Base-by-base conservation (phyloP, 92 coral and sea anemone genomes). In the Phenganax subtilis region DNA sequence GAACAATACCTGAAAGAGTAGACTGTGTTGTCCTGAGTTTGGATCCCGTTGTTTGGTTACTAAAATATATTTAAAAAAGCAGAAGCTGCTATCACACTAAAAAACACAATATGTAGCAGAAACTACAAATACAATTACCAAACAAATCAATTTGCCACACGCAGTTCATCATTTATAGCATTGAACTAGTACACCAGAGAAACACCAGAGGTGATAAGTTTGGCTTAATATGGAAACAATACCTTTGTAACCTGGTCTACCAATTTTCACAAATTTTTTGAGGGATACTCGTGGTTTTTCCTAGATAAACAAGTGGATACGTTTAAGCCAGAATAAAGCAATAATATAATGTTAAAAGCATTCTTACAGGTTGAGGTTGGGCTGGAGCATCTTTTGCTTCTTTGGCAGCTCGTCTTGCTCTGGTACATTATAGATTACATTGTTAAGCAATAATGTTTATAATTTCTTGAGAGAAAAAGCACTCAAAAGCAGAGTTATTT, bases 301-400 rank as follows among this genome's bases (percentile, higher is more conserved):
- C 98, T 93, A 37, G 47, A 5, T 37, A 37, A 37, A 1, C 47
- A 37, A 37, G 47, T 37, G 47, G 47, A 20, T 20, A 20, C 25
- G 47, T 37, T 37, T 37, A 37, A 37, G 5, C 47, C 47, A 37
- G 47, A 5, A 37, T 37, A 14, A 59, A 14, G 15, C 2, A 59
- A 20, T 12, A 59, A 14, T 59, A 1, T 59, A 1, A 14, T 3
- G 3, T 20, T 59, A 68, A 69, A 17, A 65, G 0, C 20, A 17
- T 44, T 89, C 97, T 87, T 64, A 93, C 97, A 55, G 91, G 93
- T 10, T 96, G 97, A 55, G 97, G 97, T 77, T 91, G 97, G 0
- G 97, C 97, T 54, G 97, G 97, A 9, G 97, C 97, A 53, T 93
- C 97, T 71, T 93, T 93, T 0, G 97, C 97, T 84, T 93, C 97